phyloP scores from a whole-genome alignment of 2,797 vertebrate genomes.

The Pangasius djambal region DNA sequence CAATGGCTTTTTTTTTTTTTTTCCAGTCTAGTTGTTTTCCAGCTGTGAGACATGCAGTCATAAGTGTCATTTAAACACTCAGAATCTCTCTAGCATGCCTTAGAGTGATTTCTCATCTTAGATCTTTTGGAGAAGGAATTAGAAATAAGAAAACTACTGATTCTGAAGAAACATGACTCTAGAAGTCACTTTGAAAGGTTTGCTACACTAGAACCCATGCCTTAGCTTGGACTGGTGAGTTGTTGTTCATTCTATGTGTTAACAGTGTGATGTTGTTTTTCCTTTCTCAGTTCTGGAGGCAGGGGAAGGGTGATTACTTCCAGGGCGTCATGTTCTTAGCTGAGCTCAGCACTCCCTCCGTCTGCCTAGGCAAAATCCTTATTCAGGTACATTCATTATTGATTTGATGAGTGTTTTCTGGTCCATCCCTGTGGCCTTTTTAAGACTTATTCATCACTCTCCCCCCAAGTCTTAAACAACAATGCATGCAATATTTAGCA shows the following conservation, averaged over 20 bases:
- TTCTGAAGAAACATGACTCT: not conserved
- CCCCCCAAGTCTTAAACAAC: conserved; percentile 15
- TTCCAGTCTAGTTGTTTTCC: not conserved
- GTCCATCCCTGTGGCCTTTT: conserved; percentile 13
- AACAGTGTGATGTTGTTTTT: not conserved
- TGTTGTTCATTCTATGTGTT: not conserved
- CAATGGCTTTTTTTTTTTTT: not conserved
- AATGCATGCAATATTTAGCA: conserved; percentile 41
- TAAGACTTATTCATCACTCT: conserved; percentile 12
- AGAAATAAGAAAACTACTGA: not conserved
- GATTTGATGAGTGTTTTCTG: conserved; percentile 40
- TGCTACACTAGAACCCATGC: not conserved
- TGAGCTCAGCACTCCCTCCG: conserved; percentile 93
- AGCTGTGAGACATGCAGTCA: not conserved
- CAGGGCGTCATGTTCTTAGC: conserved; percentile 93
- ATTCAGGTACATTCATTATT: conserved; percentile 82
- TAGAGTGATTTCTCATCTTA: not conserved
- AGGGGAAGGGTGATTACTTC: conserved; percentile 93
- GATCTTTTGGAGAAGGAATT: not conserved
- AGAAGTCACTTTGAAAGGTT: not conserved
- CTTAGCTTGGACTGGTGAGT: not conserved
- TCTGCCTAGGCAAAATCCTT: conserved; percentile 94
- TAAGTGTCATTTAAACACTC: not conserved
- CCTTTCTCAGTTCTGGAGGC: conserved; percentile 83
- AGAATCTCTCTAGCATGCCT: not conserved